Evolutionary conservation across 1,140 invertebrate genomes (phyloP), one percentile per base, ranked within the genome.

Genomic region (Dreissena rostriformis): DNA sequence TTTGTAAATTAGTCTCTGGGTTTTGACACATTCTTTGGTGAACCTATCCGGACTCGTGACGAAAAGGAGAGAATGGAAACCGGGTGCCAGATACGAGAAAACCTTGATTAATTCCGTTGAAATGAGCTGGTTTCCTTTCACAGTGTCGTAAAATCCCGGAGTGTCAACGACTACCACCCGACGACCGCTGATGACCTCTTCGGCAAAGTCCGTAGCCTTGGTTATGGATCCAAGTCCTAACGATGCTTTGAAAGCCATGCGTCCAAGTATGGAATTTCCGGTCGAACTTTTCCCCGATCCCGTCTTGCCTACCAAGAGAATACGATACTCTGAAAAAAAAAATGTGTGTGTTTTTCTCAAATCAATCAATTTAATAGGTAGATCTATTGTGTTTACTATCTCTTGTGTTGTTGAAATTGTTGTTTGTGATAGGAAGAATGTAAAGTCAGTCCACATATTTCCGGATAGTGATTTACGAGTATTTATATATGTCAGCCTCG

Each of bases 261-360:
- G 8, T 28, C 68, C 79, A 10, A 85, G 68, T 28, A 87, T 73
- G 28, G 74, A 68, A 29, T 87, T 87, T 67, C 74, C 86, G 6
- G 86, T 87, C 4, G 73, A 68, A 63, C 86, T 87, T 79, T 87
- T 87, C 15, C 86, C 86, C 29, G 78, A 72, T 10, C 86, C 86
- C 11, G 75, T 81, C 66, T 82, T 85, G 22, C 86, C 86, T 19
- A 87, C 19, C 11, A 80, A 51, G 49, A 87, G 57, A 17, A 85
- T 70, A 10, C 86, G 79, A 29, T 73, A 81, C n/a, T 84, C 85
- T 77, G 71, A 53, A 74, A 71, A 63, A n/a, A 63, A 15, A 28
- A 22, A 67, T 15, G 24, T 63, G 2, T 19, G 2, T n/a, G 19
- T 63, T 63, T 67, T 22, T 26, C 28, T 65, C 63, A 65, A 67